Evolutionary conservation across 2,797 vertebrate genomes (phyloP), one percentile per base, ranked within the genome.

Genomic region (Gallinago solitaria): DNA sequence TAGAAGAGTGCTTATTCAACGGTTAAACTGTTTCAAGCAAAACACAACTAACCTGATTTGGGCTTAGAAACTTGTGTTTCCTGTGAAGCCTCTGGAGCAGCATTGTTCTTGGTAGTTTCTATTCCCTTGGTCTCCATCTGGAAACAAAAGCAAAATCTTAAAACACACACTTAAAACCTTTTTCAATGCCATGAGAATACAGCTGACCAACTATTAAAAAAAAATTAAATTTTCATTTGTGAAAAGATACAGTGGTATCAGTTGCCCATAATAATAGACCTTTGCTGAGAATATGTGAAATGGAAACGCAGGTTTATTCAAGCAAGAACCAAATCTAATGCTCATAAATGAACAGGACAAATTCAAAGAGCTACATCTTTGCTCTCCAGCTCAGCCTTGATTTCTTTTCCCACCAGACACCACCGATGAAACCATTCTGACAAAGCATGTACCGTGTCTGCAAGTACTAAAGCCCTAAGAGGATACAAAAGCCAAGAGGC

Each of bases 61-160:
- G 96, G 77, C 68, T 97, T 97, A 76, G 96, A 97, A 94, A 94
- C 97, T 89, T 97, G 97, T 12, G 84, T 96, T 39, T 98, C 97
- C 92, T 97, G 96, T 33, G 97, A 95, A 96, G 95, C 94, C 2
- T 57, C 94, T 15, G 98, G 89, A 89, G 87, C 92, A 83, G 90
- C 87, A 43, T 90, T 97, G 65, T 70, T 97, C 95, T 98, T 98
- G 32, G 94, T 95, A 64, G 97, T 91, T 96, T 98, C 98, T 93
- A 98, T 97, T 96, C 93, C 98, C 97, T 98, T 98, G 87, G 97
- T 94, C 83, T 98, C 98, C 27, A 90, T 81, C 98, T 98, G 73
- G 56, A 92, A 97, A 78, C 21, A 35, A 95, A 96, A 94, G 56
- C 73, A 28, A 86, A 65, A 69, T 64, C 70, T 75, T 85, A 64